A percentile compares a stretch with the other conserved stretches of the same genome.
Conservation (phyloP, 2,797 vertebrate species). For the Brachyalestes nurse region DNA sequence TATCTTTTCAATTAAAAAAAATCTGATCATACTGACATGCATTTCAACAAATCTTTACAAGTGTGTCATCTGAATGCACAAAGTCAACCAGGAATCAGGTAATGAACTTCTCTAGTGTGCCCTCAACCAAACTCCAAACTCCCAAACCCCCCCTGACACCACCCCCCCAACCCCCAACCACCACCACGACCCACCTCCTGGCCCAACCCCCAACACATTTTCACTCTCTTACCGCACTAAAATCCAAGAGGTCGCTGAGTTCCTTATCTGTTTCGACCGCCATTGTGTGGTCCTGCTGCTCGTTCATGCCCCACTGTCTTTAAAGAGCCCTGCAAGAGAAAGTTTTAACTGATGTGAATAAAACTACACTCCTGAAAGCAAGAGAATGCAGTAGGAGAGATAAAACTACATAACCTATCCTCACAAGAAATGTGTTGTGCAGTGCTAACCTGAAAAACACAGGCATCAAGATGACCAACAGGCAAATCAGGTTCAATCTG, state of each 20-base stretch:
- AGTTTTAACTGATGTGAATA: constrained; percentile 71
- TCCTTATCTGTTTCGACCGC: constrained; percentile 99
- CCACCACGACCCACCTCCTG: constrained; percentile 60
- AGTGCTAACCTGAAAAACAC: neutral
- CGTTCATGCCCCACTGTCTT: constrained; percentile 84
- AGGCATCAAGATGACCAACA: neutral
- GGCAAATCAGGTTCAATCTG: neutral
- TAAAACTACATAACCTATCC: neutral
- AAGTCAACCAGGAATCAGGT: neutral
- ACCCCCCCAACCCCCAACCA: constrained; percentile 61
- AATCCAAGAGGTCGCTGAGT: constrained; percentile 98
- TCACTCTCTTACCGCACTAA: constrained; percentile 94
- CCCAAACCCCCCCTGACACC: constrained; percentile 25
- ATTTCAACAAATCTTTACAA: constrained; percentile 16
- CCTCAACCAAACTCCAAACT: constrained; percentile 51
- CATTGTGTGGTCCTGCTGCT: constrained; percentile 95
- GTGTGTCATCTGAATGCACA: neutral
- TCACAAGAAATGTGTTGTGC: neutral
- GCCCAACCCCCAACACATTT: constrained; percentile 68
- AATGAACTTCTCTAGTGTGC: constrained; percentile 32
- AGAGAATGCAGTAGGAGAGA: neutral
- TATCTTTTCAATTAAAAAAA: neutral
- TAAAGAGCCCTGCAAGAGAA: constrained; percentile 84
- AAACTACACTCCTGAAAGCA: neutral
- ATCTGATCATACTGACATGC: neutral